A percentile compares a stretch with the other conserved stretches of the same genome.
Conservation (phyloP, 92 coral and sea anemone species). For the Porites rus region DNA sequence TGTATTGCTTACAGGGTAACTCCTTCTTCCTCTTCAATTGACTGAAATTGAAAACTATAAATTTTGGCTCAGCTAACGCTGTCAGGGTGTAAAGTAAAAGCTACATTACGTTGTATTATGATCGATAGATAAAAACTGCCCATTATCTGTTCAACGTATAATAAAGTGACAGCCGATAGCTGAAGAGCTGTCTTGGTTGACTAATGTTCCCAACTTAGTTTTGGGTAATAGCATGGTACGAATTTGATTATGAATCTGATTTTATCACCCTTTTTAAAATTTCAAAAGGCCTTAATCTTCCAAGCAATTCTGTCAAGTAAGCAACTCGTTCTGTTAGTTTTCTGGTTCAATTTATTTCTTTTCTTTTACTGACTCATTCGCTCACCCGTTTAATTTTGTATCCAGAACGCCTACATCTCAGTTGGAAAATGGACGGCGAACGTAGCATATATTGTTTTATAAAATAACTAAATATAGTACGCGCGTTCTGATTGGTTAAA, state of each 20-base stretch:
- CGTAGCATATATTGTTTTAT: no score
- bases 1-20: not conserved
- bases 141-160: not conserved
- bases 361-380: no score
- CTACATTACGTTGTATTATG: not conserved
- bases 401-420: no score
- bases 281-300: not conserved
- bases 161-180: not conserved
- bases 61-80: not conserved
- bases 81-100: not conserved
- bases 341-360: no score
- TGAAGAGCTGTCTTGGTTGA: no score
- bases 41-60: not conserved
- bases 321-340: no score
- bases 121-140: not conserved
- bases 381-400: no score
- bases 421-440: no score
- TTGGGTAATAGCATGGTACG: not conserved
- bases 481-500: no score
- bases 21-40: not conserved
- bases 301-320: no score
- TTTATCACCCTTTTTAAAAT: not conserved
- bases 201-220: not conserved
- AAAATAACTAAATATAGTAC: no score
- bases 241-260: not conserved